Evolutionary conservation across 2,113 vertebrate genomes (phyloP).

Genomic region (Psilopogon haemacephalus): DNA sequence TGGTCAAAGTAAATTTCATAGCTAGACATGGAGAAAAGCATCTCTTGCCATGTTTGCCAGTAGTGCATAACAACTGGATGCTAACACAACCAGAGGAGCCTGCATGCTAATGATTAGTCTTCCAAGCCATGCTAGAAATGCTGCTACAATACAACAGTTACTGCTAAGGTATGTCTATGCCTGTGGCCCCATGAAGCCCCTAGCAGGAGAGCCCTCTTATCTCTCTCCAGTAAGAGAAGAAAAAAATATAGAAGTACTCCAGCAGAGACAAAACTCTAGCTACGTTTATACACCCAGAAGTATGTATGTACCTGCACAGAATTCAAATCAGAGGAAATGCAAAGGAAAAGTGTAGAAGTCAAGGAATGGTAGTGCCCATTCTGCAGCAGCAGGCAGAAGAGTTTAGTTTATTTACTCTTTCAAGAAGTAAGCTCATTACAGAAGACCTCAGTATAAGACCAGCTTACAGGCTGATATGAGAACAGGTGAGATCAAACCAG

Average conservation of each 20-base stretch:
- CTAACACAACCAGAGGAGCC: neutral
- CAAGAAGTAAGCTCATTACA: neutral
- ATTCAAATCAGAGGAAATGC: neutral
- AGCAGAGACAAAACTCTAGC: neutral
- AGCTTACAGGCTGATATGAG: neutral
- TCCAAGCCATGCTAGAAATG: neutral
- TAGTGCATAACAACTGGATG: neutral
- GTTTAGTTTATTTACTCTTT: neutral
- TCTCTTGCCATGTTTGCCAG: neutral
- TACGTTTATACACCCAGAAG: neutral
- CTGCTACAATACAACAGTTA: neutral
- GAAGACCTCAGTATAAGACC: neutral
- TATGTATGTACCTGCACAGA: neutral
- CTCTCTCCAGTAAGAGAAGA: neutral
- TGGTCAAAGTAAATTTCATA: neutral
- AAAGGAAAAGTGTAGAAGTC: fast-evolving
- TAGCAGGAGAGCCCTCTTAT: neutral
- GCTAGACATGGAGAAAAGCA: neutral
- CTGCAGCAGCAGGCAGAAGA: neutral
- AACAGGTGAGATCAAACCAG: neutral
- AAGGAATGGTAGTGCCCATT: neutral
- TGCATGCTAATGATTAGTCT: neutral
- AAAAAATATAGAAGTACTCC: neutral
- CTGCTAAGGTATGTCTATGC: neutral
- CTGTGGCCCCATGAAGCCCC: neutral